Percentiles rank a stretch among this genome's conserved stretches.
Evolutionary conservation across 2,797 vertebrate species (phyloP).

Genomic region (Selene dorsalis): DNA sequence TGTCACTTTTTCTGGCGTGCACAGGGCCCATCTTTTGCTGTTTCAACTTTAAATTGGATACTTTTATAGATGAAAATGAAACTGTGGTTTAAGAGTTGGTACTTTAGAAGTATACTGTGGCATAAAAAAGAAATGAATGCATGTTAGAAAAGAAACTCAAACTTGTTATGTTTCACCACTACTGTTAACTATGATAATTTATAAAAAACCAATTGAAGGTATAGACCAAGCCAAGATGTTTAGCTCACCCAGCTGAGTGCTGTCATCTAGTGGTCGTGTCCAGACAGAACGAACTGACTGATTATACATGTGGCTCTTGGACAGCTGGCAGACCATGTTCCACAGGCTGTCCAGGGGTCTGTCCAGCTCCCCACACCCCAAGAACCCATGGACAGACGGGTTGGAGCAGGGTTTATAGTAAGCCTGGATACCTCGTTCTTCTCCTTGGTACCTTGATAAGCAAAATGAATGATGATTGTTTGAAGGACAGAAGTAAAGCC

Average conservation of each 20-base stretch:
- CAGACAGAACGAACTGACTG: constrained; percentile 87
- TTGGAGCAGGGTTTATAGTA: constrained; percentile 91
- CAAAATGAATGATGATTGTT: constrained; percentile 14
- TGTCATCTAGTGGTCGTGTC: constrained; percentile 91
- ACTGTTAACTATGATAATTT: background rate
- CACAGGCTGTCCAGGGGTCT: constrained; percentile 88
- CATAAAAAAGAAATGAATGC: background rate
- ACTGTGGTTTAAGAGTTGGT: no score
- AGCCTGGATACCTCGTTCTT: constrained; percentile 89
- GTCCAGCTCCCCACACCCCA: constrained; percentile 90
- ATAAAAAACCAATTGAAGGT: background rate
- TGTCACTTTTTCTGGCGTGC: no score
- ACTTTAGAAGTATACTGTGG: background rate
- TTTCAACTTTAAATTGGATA: no score
- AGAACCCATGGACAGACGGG: constrained; percentile 90
- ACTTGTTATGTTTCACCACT: background rate
- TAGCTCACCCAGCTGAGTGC: constrained; percentile 91
- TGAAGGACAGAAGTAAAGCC: background rate
- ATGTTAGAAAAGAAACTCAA: background rate
- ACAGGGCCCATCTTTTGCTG: no score
- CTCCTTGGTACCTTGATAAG: constrained; percentile 87
- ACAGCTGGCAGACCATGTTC: constrained; percentile 89
- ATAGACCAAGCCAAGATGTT: background rate
- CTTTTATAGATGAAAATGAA: no score
- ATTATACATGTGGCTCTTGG: constrained; percentile 90